These are phyloP conservation scores for Aselliscus stoliczkanus DNA, from an alignment of 2,797 vertebrate genomes.

Conservation along the genomic window DNA sequence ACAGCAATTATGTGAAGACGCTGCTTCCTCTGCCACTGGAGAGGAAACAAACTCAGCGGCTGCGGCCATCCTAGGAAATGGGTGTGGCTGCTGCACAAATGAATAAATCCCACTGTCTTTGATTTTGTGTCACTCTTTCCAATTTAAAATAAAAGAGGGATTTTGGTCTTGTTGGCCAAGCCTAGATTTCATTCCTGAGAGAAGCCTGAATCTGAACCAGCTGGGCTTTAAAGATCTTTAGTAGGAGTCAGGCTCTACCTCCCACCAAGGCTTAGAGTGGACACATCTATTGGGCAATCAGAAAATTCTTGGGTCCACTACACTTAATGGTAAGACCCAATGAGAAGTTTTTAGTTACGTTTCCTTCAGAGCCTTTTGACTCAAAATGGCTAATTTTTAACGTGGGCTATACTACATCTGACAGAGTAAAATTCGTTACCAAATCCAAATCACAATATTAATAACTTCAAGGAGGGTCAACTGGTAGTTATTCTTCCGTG, in stretches of 20 bases:
- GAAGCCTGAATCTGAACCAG: background rate
- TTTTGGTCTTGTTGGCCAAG: background rate
- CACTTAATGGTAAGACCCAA: background rate
- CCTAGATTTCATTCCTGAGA: background rate
- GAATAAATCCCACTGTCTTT: background rate
- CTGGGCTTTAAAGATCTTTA: background rate
- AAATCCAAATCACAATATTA: background rate
- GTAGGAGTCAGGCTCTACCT: background rate
- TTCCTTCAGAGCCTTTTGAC: background rate
- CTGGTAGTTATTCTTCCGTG: background rate
- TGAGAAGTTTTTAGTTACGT: background rate
- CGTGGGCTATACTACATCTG: background rate
- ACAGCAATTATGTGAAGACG: background rate
- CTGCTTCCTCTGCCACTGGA: background rate
- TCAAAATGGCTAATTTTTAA: background rate
- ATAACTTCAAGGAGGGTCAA: background rate
- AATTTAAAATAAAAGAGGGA: background rate
- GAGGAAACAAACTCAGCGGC: background rate
- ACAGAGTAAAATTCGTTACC: background rate
- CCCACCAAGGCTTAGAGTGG: background rate
- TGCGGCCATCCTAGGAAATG: background rate
- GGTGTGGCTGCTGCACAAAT: background rate
- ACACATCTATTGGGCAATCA: background rate
- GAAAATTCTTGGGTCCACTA: background rate
- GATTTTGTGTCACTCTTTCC: background rate